These are phyloP conservation scores for Apodemus sylvaticus DNA, from an alignment of 2,113 vertebrate genomes.

Conservation along the genomic window DNA sequence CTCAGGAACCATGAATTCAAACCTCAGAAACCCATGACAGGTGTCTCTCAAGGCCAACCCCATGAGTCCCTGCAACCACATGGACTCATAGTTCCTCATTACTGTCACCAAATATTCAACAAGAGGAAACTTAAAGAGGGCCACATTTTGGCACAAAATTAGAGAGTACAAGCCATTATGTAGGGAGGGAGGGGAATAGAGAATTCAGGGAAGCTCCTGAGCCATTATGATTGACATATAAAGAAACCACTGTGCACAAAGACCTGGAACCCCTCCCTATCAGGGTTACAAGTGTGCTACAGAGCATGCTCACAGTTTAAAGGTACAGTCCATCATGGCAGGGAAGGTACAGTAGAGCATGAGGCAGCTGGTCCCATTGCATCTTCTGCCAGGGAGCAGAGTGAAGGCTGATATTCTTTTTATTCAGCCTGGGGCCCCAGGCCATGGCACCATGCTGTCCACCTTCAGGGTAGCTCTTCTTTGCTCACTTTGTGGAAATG, in stretches of 20 bases:
- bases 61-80: background rate
- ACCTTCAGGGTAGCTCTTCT: too few species aligned
- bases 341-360: background rate
- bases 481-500: background rate
- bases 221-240: background rate
- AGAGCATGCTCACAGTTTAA: background rate
- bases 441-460: fast-evolving
- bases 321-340: background rate
- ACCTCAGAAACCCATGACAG: background rate
- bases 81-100: background rate
- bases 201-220: background rate
- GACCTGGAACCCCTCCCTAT: background rate
- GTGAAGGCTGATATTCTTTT: background rate
- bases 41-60: background rate
- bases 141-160: too few species aligned
- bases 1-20: background rate
- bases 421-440: background rate
- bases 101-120: background rate
- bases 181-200: background rate
- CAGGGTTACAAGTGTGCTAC: background rate
- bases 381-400: background rate
- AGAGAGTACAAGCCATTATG: too few species aligned
- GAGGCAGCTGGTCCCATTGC: background rate
- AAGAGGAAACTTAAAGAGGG: background rate
- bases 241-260: background rate